phyloP scores from a whole-genome alignment of 2,113 vertebrate genomes.

The Coptodon bakossiorum region DNA sequence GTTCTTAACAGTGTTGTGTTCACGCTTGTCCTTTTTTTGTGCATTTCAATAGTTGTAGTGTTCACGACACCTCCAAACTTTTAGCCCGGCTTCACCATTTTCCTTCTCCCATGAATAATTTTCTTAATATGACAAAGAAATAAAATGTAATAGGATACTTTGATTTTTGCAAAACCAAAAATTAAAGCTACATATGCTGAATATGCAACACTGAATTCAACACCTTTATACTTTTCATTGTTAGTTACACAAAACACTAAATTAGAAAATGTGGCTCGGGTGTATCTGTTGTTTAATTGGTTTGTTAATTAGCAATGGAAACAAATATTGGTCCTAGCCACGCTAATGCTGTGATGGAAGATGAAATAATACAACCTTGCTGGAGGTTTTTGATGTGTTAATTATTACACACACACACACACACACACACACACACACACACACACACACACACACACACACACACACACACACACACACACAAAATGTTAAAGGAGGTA shows the following conservation, averaged over 20 bases:
- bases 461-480: not conserved
- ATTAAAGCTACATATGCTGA: not conserved
- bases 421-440: not conserved
- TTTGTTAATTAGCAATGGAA: not conserved
- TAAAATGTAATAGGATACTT: not conserved
- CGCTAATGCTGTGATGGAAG: not conserved
- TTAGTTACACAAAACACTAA: not conserved
- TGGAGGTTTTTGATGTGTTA: not conserved
- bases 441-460: not conserved
- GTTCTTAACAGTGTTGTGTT: not conserved
- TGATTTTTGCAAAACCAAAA: not conserved
- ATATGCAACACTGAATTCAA: not conserved
- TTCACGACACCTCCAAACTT: not conserved
- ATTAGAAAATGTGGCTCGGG: not conserved
- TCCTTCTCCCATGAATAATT: not conserved
- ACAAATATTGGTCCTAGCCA: not conserved
- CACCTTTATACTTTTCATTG: not conserved
- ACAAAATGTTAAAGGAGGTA: not conserved
- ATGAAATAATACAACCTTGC: not conserved
- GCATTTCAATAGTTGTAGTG: not conserved
- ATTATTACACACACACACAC: not conserved
- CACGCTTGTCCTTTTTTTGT: not conserved
- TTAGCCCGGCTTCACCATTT: not conserved
- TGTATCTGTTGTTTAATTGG: not conserved
- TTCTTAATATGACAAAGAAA: not conserved